Base-by-base conservation (phyloP, 2,113 vertebrate species). In the Grantiella picta region DNA sequence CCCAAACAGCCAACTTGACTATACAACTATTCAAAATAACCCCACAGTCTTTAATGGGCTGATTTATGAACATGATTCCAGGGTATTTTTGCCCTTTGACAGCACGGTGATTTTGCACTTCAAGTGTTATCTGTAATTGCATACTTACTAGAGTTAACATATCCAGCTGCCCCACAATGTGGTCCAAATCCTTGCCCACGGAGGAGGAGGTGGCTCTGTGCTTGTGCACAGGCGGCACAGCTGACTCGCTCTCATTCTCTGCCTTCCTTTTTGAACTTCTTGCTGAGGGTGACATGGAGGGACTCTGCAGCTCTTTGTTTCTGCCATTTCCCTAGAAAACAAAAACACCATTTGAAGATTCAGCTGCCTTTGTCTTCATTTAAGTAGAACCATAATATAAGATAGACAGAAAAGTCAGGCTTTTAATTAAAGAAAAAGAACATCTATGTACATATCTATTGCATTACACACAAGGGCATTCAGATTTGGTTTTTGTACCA, bases 161-260 rank as follows among this genome's bases (percentile, higher is more conserved):
- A 53, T 98, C 98, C 92, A 99, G 96, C 91, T 99, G 99, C 8
- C 98, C 98, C 81, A 99, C 98, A n/a, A 99, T 99, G 60, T 98
- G 97, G 77, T 97, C 97, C 89, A 99, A 94, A 6, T 98, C 98
- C 1, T 95, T 97, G 18, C 97, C 94, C 94, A 99, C 53, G 29
- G 97, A 91, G 2, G 95, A 83, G 0, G 98, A 97, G 73, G 97
- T 79, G 77, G 92, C 94, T 5, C 90, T 95, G 40, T 96, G 95
- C 18, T 95, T 98, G 25, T 98, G 97, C 28, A 65, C 56, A 10
- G 95, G 87, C 36, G 19, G 70, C 16, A 57, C 72, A 56, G 85
- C 54, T 27, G 83, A 76, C 27, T 68, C 35, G 6, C 68, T 96
- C 59, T 96, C 85, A 23, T 90, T 89, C 60, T 96, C 96, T 7